phyloP scores from a whole-genome alignment of 2,797 vertebrate genomes.

The Pteronotus mesoamericanus region DNA sequence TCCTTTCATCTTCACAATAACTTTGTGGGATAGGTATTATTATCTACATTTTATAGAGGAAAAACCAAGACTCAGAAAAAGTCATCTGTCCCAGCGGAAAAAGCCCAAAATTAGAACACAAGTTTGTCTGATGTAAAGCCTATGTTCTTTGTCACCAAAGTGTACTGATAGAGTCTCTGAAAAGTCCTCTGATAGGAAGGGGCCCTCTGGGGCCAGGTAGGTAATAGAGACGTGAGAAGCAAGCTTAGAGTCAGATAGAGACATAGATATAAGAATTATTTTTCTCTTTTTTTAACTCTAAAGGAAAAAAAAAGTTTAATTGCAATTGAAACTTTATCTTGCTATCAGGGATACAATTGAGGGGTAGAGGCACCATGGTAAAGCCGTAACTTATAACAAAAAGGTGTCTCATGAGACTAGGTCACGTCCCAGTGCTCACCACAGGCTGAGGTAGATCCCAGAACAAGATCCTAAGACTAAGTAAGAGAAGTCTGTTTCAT shows the following conservation, averaged over 20 bases:
- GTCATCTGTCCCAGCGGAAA: neutral
- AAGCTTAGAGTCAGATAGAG: neutral
- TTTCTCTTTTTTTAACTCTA: neutral
- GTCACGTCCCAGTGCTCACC: neutral
- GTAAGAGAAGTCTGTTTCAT: neutral
- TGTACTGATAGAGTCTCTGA: neutral
- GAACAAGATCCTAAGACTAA: neutral
- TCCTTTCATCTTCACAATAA: conserved; percentile 24
- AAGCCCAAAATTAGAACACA: conserved; percentile 24
- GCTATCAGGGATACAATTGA: neutral
- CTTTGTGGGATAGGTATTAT: neutral
- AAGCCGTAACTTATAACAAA: neutral
- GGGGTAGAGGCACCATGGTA: too few species aligned
- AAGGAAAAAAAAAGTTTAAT: neutral
- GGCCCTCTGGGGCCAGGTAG: neutral
- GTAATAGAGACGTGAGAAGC: neutral
- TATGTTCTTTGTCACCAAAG: neutral
- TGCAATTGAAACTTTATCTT: neutral
- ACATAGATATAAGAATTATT: neutral
- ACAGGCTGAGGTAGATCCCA: neutral
- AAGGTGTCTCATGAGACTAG: neutral
- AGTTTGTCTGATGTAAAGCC: neutral
- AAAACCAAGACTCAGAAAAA: conserved; percentile 34
- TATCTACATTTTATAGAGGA: conserved; percentile 26
- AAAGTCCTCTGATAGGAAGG: neutral